A percentile compares a stretch with the other conserved stretches of the same genome.
phyloP scores from a whole-genome alignment of 2,113 vertebrate species.

The Glaucomys volans region DNA sequence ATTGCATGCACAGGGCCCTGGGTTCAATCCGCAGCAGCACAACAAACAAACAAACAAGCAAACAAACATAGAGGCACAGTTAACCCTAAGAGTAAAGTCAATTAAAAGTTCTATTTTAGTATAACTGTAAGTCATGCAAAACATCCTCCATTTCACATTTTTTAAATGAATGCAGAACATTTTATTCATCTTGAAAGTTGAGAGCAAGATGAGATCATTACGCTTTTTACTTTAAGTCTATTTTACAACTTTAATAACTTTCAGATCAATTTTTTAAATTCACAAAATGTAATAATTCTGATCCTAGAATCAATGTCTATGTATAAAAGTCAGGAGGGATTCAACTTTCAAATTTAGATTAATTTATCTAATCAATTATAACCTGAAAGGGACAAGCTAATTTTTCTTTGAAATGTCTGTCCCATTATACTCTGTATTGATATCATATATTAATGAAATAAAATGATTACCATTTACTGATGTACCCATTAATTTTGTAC shows the following conservation, averaged over 20 bases:
- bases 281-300: conserved; percentile 45
- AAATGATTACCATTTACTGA: not conserved
- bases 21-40: too few species aligned
- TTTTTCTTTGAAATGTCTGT: conserved; percentile 61
- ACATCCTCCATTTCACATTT: not conserved
- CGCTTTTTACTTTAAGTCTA: conserved; percentile 27
- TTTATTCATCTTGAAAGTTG: conserved; percentile 52
- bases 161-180: conserved; percentile 2
- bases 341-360: conserved; percentile 57
- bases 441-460: conserved; percentile 46
- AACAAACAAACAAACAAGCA: too few species aligned
- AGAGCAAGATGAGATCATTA: conserved; percentile 22
- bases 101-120: conserved; percentile 25
- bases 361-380: conserved; percentile 55
- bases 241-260: conserved; percentile 53
- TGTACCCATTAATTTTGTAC: conserved; percentile 38
- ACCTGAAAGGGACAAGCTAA: conserved; percentile 48
- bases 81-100: not conserved
- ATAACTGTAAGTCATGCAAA: not conserved
- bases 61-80: not conserved
- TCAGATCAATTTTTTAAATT: conserved; percentile 48
- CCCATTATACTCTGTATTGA: not conserved
- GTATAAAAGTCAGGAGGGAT: conserved; percentile 48
- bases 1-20: too few species aligned
- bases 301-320: conserved; percentile 52